Percentiles rank a stretch among this genome's conserved stretches.
Evolutionary conservation across 2,113 vertebrate species (phyloP).

Genomic region (Bombycilla garrulus): DNA sequence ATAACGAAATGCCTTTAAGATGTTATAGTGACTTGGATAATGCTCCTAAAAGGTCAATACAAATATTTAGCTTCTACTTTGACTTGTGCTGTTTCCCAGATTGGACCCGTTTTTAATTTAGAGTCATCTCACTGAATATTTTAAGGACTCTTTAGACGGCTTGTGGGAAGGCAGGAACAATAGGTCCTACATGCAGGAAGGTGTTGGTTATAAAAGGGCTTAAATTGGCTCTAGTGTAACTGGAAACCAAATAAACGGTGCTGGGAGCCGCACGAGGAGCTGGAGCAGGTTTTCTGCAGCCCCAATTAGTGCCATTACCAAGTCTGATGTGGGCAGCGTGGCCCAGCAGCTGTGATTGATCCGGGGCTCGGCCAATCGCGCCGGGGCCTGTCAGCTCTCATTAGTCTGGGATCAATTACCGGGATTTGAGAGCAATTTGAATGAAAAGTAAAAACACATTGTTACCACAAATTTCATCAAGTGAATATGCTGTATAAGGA

Average conservation of each 20-base stretch:
- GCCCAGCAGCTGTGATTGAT: conserved; percentile 62
- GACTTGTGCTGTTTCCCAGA: not conserved
- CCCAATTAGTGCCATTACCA: conserved; percentile 64
- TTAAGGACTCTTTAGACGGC: not conserved
- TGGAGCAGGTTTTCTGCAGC: not conserved
- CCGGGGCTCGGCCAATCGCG: conserved; percentile 51
- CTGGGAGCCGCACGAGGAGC: conserved; percentile 35
- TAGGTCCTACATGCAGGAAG: conserved; percentile 43
- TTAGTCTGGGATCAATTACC: conserved; percentile 65
- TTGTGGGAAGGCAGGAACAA: conserved; percentile 38
- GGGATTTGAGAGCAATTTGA: conserved; percentile 36
- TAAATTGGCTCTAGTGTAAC: conserved; percentile 60
- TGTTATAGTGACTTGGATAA: conserved; percentile 1
- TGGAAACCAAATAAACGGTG: conserved; percentile 56
- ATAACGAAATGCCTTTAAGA: conserved; percentile 3
- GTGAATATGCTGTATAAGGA: conserved; percentile 70
- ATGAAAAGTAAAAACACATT: conserved; percentile 71
- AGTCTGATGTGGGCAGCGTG: conserved; percentile 7
- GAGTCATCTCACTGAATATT: conserved; percentile 40
- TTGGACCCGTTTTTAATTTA: conserved; percentile 35
- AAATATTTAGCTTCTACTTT: conserved; percentile 28
- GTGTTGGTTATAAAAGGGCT: conserved; percentile 61
- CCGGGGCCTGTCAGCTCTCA: conserved; percentile 54
- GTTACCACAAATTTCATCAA: conserved; percentile 75
- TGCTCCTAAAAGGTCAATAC: conserved; percentile 37